Base-by-base conservation (phyloP, 2,888 invertebrate genomes). In the Erebia palarica region DNA sequence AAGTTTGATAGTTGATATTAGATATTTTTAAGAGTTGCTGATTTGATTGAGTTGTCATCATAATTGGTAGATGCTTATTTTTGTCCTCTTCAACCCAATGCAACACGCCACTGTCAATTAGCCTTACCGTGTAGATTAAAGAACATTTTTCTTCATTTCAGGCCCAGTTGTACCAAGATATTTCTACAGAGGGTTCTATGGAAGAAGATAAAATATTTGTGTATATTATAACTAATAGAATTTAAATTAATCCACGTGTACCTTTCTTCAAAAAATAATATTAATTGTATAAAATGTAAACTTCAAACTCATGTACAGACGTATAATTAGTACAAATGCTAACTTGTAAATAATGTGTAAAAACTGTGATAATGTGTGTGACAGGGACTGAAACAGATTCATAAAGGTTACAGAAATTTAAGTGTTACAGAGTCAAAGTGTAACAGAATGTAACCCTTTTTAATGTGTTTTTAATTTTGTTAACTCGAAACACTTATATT, bases 121-220 rank as follows among this genome's bases (percentile, higher is more conserved):
- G 14, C 49, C n/a, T 9, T 9, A 10, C 9, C 58, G 7, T 58
- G 11, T 60, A 63, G 60, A 68, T 51, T 70, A 65, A 58, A 71
- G 42, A 66, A 36, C 8, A 5, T 68, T 73, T 70, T 76, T 73
- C 73, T 76, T 72, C 68, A 72, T 84, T 83, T 65, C 85, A 86
- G 86, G 84, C 66, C 80, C 81, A 11, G 80, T 80, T 2, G 69
- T 78, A 4, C 84, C 85, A 18, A 80, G 84, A 73, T 86, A 81
- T 78, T 83, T 80, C 78, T 86, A 83, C 78, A 80, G 81, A 75
- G 83, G 85, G 70, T 86, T 81, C 72, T 86, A 81, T 73, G 64
- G 81, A 73, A 77, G 82, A 81, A 82, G 81, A 84, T 82, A 81
- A 75, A 59, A 59, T 55, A 61, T 44, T 13, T 55, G 51, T 68